These are phyloP conservation scores for Hestina assimilis DNA, from an alignment of 1,140 invertebrate species.

Conservation along the genomic window DNA sequence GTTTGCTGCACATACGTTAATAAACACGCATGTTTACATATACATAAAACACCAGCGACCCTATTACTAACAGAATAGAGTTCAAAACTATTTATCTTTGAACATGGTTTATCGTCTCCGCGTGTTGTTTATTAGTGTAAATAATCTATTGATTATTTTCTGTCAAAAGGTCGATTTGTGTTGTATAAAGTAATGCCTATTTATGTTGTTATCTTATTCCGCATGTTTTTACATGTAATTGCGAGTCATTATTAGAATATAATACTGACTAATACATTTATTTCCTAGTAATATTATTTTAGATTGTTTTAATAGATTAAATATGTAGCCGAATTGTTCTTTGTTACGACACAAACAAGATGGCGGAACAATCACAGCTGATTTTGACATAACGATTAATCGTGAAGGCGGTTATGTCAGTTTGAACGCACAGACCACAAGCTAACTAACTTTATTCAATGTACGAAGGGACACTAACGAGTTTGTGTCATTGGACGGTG, in stretches of 20 bases:
- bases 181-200: background rate
- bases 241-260: background rate
- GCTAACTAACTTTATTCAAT: too few species aligned
- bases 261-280: background rate
- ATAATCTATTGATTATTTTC: slow-evolving; percentile 25
- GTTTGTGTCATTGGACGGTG: too few species aligned
- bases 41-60: background rate
- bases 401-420: too few species aligned
- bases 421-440: too few species aligned
- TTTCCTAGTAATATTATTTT: background rate
- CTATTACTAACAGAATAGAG: slow-evolving; percentile 2
- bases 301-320: background rate
- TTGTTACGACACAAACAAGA: background rate
- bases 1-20: slow-evolving; percentile 18
- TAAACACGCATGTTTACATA: background rate
- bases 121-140: slow-evolving; percentile 24
- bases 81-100: slow-evolving; percentile 1
- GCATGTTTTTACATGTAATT: background rate
- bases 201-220: slow-evolving; percentile 5
- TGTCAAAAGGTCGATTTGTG: slow-evolving; percentile 22
- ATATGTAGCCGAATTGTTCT: background rate
- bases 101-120: slow-evolving; percentile 1
- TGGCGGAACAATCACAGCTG: too few species aligned
- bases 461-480: too few species aligned
- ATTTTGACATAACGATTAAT: background rate